Percentiles rank a stretch among this genome's conserved stretches.
Conservation (phyloP, 2,888 invertebrate genomes). For the Phyllotreta cruciferae region DNA sequence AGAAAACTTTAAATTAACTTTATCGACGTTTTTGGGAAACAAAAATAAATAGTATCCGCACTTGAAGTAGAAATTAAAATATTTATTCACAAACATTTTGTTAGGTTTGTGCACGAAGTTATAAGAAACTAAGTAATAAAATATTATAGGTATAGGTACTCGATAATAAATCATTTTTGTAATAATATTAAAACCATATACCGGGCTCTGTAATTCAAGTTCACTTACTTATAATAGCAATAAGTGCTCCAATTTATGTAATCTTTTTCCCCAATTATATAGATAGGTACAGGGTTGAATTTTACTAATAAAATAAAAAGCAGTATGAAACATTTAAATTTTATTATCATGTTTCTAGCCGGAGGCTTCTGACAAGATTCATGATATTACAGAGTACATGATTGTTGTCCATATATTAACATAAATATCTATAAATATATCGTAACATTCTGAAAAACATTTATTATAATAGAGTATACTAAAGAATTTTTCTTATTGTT, state of each 20-base stretch:
- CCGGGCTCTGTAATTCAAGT: neutral
- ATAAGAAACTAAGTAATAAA: neutral
- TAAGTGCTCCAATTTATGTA: too few species aligned
- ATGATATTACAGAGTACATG: conserved; percentile 49
- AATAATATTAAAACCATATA: conserved; percentile 1
- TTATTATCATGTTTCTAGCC: conserved; percentile 56
- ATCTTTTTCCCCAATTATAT: neutral
- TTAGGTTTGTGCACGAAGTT: neutral
- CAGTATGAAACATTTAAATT: conserved; percentile 50
- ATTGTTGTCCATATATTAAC: conserved; percentile 44
- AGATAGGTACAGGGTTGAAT: too few species aligned
- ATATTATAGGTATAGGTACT: neutral
- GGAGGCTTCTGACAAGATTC: conserved; percentile 56
- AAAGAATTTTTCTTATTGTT: conserved; percentile 38
- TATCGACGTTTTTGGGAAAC: neutral
- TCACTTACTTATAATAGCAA: conserved; percentile 3
- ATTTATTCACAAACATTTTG: neutral
- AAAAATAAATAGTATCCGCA: neutral
- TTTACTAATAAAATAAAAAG: conserved; percentile 26
- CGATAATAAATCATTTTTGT: too few species aligned
- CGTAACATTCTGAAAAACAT: conserved; percentile 53
- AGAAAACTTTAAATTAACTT: neutral
- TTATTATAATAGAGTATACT: conserved; percentile 52
- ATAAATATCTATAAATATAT: conserved; percentile 51
- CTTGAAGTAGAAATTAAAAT: conserved; percentile 1